A percentile compares a stretch with the other conserved stretches of the same genome.
These are phyloP conservation scores for Phrynocephalus forsythii DNA, from an alignment of 2,797 vertebrate species.

Conservation along the genomic window DNA sequence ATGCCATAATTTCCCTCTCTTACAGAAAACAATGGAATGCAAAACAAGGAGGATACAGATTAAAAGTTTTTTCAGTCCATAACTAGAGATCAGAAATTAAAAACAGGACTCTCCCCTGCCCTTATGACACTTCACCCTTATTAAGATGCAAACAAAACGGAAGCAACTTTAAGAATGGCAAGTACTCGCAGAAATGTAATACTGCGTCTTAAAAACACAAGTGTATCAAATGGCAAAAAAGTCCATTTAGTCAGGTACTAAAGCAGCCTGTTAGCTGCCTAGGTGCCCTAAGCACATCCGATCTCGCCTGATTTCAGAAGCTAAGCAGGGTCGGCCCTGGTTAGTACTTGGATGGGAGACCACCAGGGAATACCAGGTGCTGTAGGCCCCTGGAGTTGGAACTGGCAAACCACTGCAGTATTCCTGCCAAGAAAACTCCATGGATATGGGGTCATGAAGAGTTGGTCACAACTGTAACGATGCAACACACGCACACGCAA, in stretches of 20 bases:
- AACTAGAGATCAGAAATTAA: conserved; percentile 21
- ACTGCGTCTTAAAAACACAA: conserved; percentile 8
- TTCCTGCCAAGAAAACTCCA: too few species aligned
- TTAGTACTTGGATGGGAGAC: too few species aligned
- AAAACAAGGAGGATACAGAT: not conserved
- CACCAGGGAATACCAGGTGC: too few species aligned
- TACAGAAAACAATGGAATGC: conserved; percentile 10
- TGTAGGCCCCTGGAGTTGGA: too few species aligned
- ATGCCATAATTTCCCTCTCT: conserved; percentile 17
- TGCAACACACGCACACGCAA: not conserved
- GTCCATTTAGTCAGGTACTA: not conserved
- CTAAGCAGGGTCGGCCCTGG: too few species aligned
- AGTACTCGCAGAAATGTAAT: not conserved
- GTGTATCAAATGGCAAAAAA: not conserved
- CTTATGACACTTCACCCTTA: not conserved
- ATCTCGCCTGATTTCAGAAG: too few species aligned
- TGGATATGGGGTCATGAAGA: too few species aligned
- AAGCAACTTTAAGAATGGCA: not conserved
- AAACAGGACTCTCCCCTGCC: not conserved
- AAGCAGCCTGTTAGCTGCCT: not conserved
- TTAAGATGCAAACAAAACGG: not conserved
- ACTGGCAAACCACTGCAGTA: too few species aligned
- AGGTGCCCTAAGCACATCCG: too few species aligned
- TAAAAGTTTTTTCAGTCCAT: not conserved
- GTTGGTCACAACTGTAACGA: too few species aligned